Base-by-base conservation (phyloP, 2,113 vertebrate species). In the Holacanthus passer region DNA sequence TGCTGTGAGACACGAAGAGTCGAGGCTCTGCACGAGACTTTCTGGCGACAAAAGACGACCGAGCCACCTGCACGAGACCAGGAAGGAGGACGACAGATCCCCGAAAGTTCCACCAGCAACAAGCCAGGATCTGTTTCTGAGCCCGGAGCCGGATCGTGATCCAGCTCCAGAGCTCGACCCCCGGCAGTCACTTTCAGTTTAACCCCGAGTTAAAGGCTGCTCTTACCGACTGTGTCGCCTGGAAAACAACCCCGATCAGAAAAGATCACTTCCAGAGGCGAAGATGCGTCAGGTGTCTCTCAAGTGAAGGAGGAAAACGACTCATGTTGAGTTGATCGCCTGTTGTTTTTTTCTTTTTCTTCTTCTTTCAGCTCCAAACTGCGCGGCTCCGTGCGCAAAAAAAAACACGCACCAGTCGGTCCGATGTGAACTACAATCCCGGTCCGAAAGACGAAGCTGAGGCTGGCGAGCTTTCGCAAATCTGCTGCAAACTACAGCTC, bases 201-300 rank as follows among this genome's bases (percentile, higher is more conserved):
- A 2, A 53, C 65, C 59, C 20, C 20, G 67, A 53, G 90, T 76
- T 85, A 8, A 62, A 50, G 53, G 45, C 27, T 50, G 29, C 4
- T 76, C 88, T 89, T 74, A 87, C 88, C 89, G 67, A n/a, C 39
- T 55, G 65, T 2, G 74, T 20, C 35, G 43, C 19, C 35, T 64
- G 64, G 48, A 41, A 52, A 71, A 80, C 2, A 48, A 4, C 39
- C 55, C 10, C 13, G 73, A 4, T 56, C 20, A 32, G 3, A 32
- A 5, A 31, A 41, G 60, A 58, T 88, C 79, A 74, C 79, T 81
- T 84, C 84, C 88, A 70, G 69, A 9, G 79, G 65, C 63, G 41
- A 52, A 2, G 91, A 89, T 86, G 92, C 80, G 92, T 93, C 93
- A 93, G 91, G 92, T 94, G 93, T 91, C 81, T 84, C 78, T 64